Conservation (phyloP, 2,888 invertebrate species). For the Siphonodentalium dalli region DNA sequence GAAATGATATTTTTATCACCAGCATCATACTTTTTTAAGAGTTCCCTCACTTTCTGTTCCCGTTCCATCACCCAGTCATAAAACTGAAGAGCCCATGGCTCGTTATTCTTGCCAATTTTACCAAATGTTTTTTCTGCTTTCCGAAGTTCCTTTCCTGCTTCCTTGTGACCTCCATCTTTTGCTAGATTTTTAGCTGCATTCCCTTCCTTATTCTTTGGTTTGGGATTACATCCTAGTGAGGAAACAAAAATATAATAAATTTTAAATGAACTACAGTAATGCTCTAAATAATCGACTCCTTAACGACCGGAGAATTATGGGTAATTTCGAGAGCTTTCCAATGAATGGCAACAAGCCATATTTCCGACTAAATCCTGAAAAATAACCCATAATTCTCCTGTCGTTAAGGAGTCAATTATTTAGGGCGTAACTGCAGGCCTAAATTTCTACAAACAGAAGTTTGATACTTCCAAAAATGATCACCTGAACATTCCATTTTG, state of each 20-base stretch:
- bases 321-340: too few relatives aligned
- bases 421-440: too few relatives aligned
- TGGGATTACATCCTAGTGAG: slow-evolving; percentile 64
- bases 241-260: slow-evolving; percentile 1
- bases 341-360: too few relatives aligned
- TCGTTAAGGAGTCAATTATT: too few relatives aligned
- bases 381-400: too few relatives aligned
- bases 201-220: slow-evolving; percentile 64
- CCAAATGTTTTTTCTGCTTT: slow-evolving; percentile 64
- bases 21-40: slow-evolving; percentile 57
- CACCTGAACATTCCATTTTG: too few relatives aligned
- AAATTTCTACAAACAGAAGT: too few relatives aligned
- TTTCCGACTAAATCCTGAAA: too few relatives aligned
- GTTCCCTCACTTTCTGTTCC: slow-evolving; percentile 44
- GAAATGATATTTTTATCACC: slow-evolving; percentile 51
- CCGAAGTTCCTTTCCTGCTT: slow-evolving; percentile 60
- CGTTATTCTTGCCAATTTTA: slow-evolving; percentile 61
- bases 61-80: slow-evolving; percentile 60
- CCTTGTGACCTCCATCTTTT: slow-evolving; percentile 63
- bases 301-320: too few relatives aligned
- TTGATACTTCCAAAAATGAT: too few relatives aligned
- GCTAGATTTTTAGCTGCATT: slow-evolving; percentile 57
- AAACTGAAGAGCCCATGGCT: slow-evolving; percentile 58
- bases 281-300: too few relatives aligned
- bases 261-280: too few relatives aligned